A percentile compares a stretch with the other conserved stretches of the same genome.
Conservation (phyloP, 2,797 vertebrate genomes). For the Tenualosa thibaudeaui region DNA sequence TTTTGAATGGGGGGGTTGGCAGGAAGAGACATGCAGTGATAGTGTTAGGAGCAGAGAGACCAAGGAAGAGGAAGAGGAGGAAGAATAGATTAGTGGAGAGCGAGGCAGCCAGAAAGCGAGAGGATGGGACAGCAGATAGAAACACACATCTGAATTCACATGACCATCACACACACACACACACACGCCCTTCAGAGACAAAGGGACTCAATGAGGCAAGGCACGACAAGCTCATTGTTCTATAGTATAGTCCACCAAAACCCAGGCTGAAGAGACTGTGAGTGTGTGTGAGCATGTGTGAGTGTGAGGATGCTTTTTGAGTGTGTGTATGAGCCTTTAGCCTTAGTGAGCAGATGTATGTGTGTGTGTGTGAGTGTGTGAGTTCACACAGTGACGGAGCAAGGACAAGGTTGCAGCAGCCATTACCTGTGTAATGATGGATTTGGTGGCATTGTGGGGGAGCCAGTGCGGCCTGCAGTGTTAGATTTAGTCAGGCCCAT, state of each 20-base stretch:
- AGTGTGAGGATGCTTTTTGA: neutral
- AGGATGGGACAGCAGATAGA: neutral
- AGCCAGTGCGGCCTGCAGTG: neutral
- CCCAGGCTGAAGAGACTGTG: neutral
- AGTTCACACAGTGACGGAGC: neutral
- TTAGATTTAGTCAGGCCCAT: slow-evolving; percentile 5
- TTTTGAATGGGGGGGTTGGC: neutral
- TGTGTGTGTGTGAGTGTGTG: neutral
- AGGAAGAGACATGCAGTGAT: neutral
- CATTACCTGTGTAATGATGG: slow-evolving; percentile 13
- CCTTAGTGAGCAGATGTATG: slow-evolving; percentile 1
- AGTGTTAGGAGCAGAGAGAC: no score
- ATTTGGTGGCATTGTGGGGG: slow-evolving; percentile 25
- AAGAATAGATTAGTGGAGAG: neutral
- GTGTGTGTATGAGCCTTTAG: neutral
- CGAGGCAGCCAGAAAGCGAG: neutral
- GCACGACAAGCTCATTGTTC: neutral
- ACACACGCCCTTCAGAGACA: neutral
- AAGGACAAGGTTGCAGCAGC: slow-evolving; percentile 24
- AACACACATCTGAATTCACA: no score
- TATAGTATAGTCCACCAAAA: neutral
- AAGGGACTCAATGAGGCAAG: neutral
- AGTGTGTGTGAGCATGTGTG: neutral
- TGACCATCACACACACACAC: no score
- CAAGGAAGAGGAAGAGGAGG: neutral